Percentiles rank a stretch among this genome's conserved stretches.
Evolutionary conservation across 2,113 vertebrate species (phyloP).

Genomic region (Cebus imitator): DNA sequence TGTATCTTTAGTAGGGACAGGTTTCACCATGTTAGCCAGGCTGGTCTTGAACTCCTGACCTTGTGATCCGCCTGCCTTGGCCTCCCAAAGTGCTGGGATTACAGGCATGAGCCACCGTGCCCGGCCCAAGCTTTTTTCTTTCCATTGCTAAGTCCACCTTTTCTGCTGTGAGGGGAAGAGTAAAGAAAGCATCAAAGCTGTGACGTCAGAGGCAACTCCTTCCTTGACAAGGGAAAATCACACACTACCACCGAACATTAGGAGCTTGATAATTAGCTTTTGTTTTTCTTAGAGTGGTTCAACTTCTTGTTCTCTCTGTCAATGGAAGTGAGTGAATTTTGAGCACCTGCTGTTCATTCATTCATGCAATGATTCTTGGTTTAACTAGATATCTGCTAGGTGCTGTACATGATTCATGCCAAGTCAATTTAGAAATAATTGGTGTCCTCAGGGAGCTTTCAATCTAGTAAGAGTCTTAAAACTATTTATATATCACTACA

Average conservation of each 20-base stretch:
- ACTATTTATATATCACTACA: background rate
- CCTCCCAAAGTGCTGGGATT: too few relatives aligned
- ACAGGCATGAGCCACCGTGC: too few relatives aligned
- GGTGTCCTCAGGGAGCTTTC: background rate
- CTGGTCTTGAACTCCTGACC: too few relatives aligned
- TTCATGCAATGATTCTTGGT: background rate
- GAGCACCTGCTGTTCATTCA: background rate
- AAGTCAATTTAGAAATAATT: background rate
- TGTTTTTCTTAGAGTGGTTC: background rate
- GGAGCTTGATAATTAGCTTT: background rate
- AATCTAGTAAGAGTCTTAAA: background rate
- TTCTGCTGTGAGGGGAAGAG: background rate
- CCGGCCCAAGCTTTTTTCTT: too few relatives aligned
- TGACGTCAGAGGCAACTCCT: background rate
- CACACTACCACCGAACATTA: background rate
- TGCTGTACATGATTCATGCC: background rate
- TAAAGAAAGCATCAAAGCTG: background rate
- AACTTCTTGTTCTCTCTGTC: background rate
- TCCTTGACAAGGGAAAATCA: background rate
- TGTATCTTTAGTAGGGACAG: too few relatives aligned
- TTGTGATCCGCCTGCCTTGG: too few relatives aligned
- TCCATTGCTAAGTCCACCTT: background rate
- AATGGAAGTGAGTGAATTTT: background rate
- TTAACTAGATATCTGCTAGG: background rate
- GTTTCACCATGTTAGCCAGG: too few relatives aligned